Conservation (phyloP, 2,888 invertebrate species). For the Ctena decussata region DNA sequence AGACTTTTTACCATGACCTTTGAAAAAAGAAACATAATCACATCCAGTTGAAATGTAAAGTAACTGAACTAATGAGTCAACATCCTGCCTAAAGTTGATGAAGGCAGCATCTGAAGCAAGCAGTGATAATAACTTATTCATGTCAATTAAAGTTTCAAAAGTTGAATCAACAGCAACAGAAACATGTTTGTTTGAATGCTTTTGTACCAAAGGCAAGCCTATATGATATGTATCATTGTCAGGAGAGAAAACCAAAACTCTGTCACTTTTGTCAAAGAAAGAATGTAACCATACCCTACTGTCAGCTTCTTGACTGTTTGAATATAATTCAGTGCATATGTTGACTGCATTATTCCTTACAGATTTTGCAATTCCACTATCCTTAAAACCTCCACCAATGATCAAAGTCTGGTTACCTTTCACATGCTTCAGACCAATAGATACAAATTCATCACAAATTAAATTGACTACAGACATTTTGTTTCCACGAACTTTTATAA, state of each 20-base stretch:
- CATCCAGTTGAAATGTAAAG: slow-evolving; percentile 14
- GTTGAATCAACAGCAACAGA: neutral
- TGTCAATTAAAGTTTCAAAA: neutral
- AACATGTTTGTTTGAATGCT: neutral
- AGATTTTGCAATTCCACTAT: neutral
- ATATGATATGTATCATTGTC: slow-evolving; percentile 30
- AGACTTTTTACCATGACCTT: slow-evolving; percentile 9
- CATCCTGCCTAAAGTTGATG: no score
- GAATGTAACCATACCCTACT: slow-evolving; percentile 17
- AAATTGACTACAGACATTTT: neutral
- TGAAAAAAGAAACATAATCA: no score
- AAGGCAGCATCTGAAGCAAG: neutral
- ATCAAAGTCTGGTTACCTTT: neutral
- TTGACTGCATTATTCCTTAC: neutral
- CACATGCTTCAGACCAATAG: neutral
- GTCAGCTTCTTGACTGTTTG: neutral
- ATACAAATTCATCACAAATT: neutral
- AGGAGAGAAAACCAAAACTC: neutral
- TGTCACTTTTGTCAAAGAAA: neutral
- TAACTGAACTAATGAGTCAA: neutral
- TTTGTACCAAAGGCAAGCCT: neutral
- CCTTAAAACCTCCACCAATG: neutral
- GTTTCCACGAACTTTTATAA: neutral
- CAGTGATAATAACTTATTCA: neutral
- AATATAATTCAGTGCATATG: neutral